A percentile compares a stretch with the other conserved stretches of the same genome.
Conservation (phyloP, 2,797 vertebrate species). For the Buphagus erythrorhynchus region DNA sequence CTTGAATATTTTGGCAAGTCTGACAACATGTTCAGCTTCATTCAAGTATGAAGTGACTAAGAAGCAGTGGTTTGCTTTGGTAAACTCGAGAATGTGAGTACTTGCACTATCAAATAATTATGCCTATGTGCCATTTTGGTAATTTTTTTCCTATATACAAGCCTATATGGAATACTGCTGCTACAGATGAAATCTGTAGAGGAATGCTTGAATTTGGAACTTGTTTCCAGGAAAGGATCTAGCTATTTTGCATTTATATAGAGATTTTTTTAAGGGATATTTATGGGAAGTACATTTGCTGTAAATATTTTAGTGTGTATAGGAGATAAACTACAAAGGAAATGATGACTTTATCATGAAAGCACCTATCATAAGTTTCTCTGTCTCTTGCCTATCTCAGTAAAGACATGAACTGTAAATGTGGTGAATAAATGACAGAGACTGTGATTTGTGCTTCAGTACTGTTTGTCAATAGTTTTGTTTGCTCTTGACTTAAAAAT, state of each 20-base stretch:
- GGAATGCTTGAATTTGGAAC: neutral
- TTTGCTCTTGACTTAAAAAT: neutral
- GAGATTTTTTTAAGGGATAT: neutral
- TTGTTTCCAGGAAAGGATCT: neutral
- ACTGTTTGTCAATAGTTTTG: neutral
- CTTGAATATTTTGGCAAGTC: constrained; percentile 47
- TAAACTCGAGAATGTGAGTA: constrained; percentile 57
- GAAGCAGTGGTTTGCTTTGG: constrained; percentile 28
- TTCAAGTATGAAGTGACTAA: constrained; percentile 53
- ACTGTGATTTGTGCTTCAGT: neutral
- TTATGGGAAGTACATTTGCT: neutral
- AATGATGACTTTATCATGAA: neutral
- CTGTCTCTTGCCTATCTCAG: neutral
- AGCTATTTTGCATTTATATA: neutral
- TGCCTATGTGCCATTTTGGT: neutral
- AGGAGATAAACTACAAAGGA: neutral
- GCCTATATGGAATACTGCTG: neutral
- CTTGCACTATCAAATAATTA: constrained; percentile 21
- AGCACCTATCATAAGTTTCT: neutral
- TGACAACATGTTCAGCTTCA: constrained; percentile 31
- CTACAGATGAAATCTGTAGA: neutral
- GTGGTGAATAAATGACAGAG: neutral
- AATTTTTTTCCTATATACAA: neutral
- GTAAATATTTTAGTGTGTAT: neutral
- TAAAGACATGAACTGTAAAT: neutral